Base-by-base conservation (phyloP, 2,797 vertebrate genomes). In the Xiphorhynchus erythropygius region DNA sequence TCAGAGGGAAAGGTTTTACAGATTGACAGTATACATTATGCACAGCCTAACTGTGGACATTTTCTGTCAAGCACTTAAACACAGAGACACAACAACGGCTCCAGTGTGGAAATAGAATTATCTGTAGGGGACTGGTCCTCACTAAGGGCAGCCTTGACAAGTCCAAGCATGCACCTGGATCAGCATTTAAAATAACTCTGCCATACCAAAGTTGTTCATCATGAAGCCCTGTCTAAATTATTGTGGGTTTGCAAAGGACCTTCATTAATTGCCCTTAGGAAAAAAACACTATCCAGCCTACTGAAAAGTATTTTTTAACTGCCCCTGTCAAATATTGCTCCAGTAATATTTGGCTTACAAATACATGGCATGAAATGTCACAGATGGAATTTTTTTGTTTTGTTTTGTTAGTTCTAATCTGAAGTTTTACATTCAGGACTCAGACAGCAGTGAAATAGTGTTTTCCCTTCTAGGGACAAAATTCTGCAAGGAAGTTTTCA, bases 381-480 rank as follows among this genome's bases (percentile, higher is more conserved):
- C 88, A 96, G 93, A 97, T 79, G 89, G 91, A 97, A 96, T 86
- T 85, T 64, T 81, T 11, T 79, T 94, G 93, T 23, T 87, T 86
- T 85, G 96, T 91, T 93, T 65, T 82, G 57, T 77, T 96, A 95
- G 85, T 87, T 97, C 94, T 90, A 81, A 95, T 59, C 69, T 78
- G 74, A 94, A 92, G 96, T 97, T 91, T 90, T 89, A 50, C 52
- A 75, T 44, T 78, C 50, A 84, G 52, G 70, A 73, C 27, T 39
- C 63, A 47, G 41, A 44, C 15, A 64, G 69, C 70, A 90, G 65
- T 3, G 5, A 96, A 89, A 94, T 80, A 75, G 68, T 1, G 1
- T 67, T 67, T 96, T 94, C 93, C 91, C 95, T 97, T 97, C 92
- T 89, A 97, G 93, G 95, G 97, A 96, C 91, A 96, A 96, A 85